Base-by-base conservation (phyloP, 2,797 vertebrate species). In the Glyptemys insculpta region DNA sequence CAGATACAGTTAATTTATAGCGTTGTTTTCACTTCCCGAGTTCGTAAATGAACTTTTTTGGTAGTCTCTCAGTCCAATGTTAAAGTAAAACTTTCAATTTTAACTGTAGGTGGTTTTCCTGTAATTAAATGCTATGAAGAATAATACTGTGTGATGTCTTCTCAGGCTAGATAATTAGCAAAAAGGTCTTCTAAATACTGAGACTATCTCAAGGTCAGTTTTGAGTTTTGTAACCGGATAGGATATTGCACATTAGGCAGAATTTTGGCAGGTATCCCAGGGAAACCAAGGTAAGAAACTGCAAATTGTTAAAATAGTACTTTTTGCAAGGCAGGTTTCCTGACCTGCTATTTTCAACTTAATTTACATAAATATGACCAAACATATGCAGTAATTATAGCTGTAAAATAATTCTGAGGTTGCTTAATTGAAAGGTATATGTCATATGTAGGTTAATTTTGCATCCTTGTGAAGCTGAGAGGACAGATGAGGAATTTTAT, bases 191-290 rank as follows among this genome's bases (percentile, higher is more conserved):
- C 52, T 84, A 91, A 91, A 72, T 37, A 86, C 88, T 94, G 82
- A 56, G 86, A 85, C 79, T 92, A 74, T 90, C 53, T 93, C 83
- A 92, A 93, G 83, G 90, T 87, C 80, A 84, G 12, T 92, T 92
- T 90, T 87, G 90, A 54, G 52, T 59, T 74, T 79, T 34, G 19
- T 89, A 93, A 57, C 44, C 85, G 5, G 91, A 53, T 37, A 44
- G 88, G 25, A 65, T 94, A 83, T 94, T 95, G 81, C 79, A 92
- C 9, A 7, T 93, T 76, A 78, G 81, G 54, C 78, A 57, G 34
- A 54, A 85, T 76, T 95, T 92, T 88, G 79, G 21, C 91, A 86
- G 86, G n/a, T 91, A 81, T 95, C 83, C 80, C 92, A 59, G 81
- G 2, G 2, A 95, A 94, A 31, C 54, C 41, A 72, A 82, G 12